phyloP scores from a whole-genome alignment of 1,140 invertebrate genomes.

The Drosophila insularis region DNA sequence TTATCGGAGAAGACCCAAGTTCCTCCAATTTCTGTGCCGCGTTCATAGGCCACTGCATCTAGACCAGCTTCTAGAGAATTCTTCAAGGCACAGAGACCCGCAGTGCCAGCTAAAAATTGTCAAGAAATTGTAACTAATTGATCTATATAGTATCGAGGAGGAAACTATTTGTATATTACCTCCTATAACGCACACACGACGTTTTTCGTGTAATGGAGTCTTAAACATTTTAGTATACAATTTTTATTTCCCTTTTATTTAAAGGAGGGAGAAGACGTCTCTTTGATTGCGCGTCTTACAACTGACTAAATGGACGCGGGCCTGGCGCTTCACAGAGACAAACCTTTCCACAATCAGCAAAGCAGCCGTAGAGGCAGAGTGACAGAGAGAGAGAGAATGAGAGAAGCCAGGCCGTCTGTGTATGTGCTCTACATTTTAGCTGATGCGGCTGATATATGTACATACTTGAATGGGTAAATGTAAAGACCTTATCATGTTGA shows the following conservation, averaged over 20 bases:
- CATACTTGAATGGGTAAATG: neutral
- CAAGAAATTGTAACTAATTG: neutral
- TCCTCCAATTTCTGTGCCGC: constrained; percentile 89
- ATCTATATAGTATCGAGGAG: neutral
- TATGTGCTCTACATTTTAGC: constrained; percentile 2
- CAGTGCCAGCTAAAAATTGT: constrained; percentile 86
- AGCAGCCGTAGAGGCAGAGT: neutral
- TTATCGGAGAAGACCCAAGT: constrained; percentile 93
- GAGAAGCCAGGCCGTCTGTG: neutral
- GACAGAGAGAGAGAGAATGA: neutral
- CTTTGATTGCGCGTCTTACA: constrained; percentile 23
- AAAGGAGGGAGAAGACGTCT: constrained; percentile 11
- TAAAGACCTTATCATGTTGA: neutral
- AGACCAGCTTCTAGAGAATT: constrained; percentile 85
- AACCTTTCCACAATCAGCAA: neutral
- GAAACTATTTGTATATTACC: constrained; percentile 33
- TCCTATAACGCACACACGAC: constrained; percentile 86
- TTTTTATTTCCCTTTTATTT: neutral
- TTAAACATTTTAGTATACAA: constrained; percentile 41
- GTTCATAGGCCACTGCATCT: constrained; percentile 88
- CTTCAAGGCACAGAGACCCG: constrained; percentile 88
- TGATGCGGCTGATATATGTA: neutral
- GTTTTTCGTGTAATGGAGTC: constrained; percentile 43
- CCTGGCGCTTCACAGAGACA: constrained; percentile 14
- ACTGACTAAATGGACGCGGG: constrained; percentile 31